These are phyloP conservation scores for Takifugu bimaculatus DNA, from an alignment of 2,113 vertebrate genomes.

Conservation along the genomic window DNA sequence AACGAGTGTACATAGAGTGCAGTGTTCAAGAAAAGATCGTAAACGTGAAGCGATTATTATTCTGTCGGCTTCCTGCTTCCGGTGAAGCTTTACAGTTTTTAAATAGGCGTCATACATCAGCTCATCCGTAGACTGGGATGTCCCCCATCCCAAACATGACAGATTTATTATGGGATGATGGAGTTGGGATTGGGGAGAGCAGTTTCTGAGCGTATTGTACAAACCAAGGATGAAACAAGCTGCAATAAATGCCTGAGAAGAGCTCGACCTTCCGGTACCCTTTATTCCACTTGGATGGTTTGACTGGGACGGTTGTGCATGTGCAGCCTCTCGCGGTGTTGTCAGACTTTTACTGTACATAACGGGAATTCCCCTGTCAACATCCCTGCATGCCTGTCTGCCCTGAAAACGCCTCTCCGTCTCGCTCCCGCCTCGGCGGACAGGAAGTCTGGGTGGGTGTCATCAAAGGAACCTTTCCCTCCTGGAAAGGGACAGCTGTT, in stretches of 20 bases:
- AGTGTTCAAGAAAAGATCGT: conserved; percentile 8
- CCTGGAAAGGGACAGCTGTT: too few species aligned
- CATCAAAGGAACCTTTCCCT: too few species aligned
- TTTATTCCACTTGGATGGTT: neutral
- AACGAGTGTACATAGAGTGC: conserved; percentile 27
- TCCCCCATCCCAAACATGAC: neutral
- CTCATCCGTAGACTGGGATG: neutral
- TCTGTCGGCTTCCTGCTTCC: neutral
- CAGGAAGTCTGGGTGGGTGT: too few species aligned
- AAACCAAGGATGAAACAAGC: neutral
- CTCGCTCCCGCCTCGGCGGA: too few species aligned
- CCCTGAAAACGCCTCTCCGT: neutral
- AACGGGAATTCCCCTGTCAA: conserved; percentile 33
- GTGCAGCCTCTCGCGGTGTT: conserved; percentile 14
- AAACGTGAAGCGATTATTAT: too few species aligned
- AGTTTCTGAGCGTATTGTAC: neutral
- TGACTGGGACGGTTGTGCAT: conserved; percentile 23
- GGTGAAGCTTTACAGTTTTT: neutral
- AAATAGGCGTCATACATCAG: neutral
- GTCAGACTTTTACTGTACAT: neutral
- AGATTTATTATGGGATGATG: too few species aligned
- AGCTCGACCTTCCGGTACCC: conserved; percentile 4
- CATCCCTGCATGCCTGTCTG: conserved; percentile 28
- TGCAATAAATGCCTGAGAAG: conserved; percentile 2
- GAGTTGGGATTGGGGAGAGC: neutral